Percentiles rank a stretch among this genome's conserved stretches.
Evolutionary conservation across 2,113 vertebrate genomes (phyloP).

Genomic region (Microtus montanus): DNA sequence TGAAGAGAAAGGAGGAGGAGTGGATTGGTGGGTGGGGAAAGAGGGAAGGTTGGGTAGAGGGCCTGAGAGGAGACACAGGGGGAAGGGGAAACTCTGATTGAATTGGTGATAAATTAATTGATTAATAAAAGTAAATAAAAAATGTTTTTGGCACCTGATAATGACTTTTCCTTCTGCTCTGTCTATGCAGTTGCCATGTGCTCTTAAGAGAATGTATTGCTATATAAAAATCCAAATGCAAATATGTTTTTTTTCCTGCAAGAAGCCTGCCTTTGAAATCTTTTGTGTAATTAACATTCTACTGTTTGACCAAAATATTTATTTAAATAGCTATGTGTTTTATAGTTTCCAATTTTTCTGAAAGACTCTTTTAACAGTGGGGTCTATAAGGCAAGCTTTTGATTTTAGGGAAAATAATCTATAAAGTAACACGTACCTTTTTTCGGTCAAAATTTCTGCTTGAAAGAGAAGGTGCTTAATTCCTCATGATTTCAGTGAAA

Average conservation of each 20-base stretch:
- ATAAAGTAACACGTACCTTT: not conserved
- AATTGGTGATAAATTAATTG: not conserved
- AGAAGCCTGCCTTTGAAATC: not conserved
- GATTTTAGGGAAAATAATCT: not conserved
- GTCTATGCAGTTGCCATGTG: not conserved
- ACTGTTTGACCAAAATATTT: not conserved
- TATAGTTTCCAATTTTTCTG: not conserved
- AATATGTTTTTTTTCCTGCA: not conserved
- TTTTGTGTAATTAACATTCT: not conserved
- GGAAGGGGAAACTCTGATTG: not conserved
- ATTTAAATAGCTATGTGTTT: not conserved
- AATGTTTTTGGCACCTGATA: not conserved
- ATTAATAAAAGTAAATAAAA: not conserved
- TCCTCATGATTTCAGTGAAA: constrained; percentile 52
- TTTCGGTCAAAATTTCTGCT: constrained; percentile 17
- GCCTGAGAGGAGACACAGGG: not conserved
- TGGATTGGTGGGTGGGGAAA: not conserved
- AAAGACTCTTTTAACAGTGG: constrained; percentile 6
- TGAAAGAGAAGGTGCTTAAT: constrained; percentile 28
- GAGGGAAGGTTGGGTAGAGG: not conserved
- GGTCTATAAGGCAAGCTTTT: not conserved
- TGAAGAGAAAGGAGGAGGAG: not conserved
- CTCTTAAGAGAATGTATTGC: constrained; percentile 22
- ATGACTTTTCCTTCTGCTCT: not conserved
- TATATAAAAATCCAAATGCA: constrained; percentile 40